These are phyloP conservation scores for Anastrepha ludens DNA, from an alignment of 1,140 invertebrate genomes.

Conservation along the genomic window DNA sequence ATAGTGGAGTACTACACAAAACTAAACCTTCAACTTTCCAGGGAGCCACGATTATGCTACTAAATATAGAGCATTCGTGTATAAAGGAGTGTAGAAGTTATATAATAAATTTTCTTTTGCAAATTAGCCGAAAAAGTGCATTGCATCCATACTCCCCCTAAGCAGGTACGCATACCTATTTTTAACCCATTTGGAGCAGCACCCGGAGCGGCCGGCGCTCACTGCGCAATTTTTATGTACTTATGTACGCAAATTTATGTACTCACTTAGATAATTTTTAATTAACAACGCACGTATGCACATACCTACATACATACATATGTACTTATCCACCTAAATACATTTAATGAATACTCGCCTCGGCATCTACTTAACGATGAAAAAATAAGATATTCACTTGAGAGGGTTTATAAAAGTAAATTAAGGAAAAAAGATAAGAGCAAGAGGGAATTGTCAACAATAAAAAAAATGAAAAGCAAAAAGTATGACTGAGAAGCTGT, in stretches of 20 bases:
- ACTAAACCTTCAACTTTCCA: too few relatives aligned
- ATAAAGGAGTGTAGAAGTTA: too few relatives aligned
- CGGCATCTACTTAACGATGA: not conserved
- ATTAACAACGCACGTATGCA: not conserved
- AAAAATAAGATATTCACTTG: slow-evolving; percentile 21
- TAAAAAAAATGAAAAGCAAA: not conserved
- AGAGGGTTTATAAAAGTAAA: not conserved
- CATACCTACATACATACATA: not conserved
- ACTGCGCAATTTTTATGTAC: slow-evolving; percentile 35
- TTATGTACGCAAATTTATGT: not conserved
- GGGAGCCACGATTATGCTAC: too few relatives aligned
- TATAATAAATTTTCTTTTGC: not conserved
- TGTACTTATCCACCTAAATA: not conserved
- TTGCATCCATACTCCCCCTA: not conserved
- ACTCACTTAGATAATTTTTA: slow-evolving; percentile 5
- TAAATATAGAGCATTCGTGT: too few relatives aligned
- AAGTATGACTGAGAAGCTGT: slow-evolving; percentile 20
- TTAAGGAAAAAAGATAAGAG: not conserved
- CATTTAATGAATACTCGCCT: not conserved
- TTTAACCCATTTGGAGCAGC: not conserved
- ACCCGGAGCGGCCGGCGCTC: not conserved
- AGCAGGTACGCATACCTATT: not conserved
- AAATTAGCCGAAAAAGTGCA: not conserved
- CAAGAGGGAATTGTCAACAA: slow-evolving; percentile 33
- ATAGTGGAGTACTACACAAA: too few relatives aligned